Base-by-base conservation (phyloP, 2,888 invertebrate genomes). In the Andrena bicolor region DNA sequence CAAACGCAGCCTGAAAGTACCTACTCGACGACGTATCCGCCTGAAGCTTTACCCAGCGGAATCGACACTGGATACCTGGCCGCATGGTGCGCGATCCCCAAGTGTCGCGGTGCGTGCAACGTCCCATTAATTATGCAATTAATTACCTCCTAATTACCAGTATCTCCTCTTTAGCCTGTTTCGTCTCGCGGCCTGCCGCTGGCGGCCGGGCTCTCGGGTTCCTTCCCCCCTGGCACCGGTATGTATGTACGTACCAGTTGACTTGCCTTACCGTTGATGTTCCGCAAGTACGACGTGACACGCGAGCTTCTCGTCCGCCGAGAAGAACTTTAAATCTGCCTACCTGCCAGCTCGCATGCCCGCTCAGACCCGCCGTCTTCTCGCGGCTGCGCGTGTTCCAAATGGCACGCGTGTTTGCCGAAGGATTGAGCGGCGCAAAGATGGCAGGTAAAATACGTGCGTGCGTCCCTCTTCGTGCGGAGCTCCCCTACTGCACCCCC, bases 111-210 rank as follows among this genome's bases (percentile, higher is more conserved):
- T 85, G 86, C 86, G 84, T 80, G 83, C 80, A 70, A 51, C 72
- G 76, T 77, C 71, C 89, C 91, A 90, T 92, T 91, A 91, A 92
- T 90, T 91, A 90, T 88, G 88, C 90, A 91, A 92, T 93, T 92
- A 93, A 92, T 92, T 92, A 91, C 87, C 90, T 83, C 87, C 91
- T 91, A 92, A 93, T 92, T 92, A 91, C 86, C 89, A 84, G 88
- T 84, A 87, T 89, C 90, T 87, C 79, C 82, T 73, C 85, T 82
- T 76, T 58, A 73, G 80, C 78, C 74, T 63, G 76, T 74, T 78
- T 80, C 76, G 83, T 72, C 81, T 41, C 71, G 53, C 48, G 60
- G 53, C 64, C 69, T 56, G 68, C 71, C 63, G 65, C 60, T 74
- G 51, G 58, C 48, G 51, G 48, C 49, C 68, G 68, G 60, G 60